phyloP scores from a whole-genome alignment of 64 coral and sea anemone genomes.

The Trachythela sp. region DNA sequence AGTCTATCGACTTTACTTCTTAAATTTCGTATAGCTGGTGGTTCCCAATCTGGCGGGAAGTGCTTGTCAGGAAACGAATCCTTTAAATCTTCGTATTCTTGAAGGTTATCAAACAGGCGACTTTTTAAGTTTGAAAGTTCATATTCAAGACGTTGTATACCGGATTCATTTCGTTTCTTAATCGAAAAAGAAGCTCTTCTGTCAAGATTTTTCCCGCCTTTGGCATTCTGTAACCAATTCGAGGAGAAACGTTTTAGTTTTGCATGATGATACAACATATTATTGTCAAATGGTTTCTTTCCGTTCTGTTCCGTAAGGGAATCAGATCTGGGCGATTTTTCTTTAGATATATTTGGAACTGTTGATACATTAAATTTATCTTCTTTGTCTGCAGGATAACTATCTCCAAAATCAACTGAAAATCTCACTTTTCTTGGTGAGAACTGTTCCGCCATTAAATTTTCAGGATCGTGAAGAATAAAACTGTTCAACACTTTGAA shows the following conservation, averaged over 20 bases:
- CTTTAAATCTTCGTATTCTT: conserved; percentile 14
- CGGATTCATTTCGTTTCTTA: background rate
- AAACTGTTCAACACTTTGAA: background rate
- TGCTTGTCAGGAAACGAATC: background rate
- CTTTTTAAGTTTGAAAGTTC: conserved; percentile 3
- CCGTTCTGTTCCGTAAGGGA: background rate
- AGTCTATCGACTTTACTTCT: background rate
- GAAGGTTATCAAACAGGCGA: background rate
- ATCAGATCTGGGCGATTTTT: background rate
- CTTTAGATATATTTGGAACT: background rate
- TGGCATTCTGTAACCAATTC: background rate
- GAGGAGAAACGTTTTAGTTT: background rate
- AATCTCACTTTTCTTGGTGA: background rate
- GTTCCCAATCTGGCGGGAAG: background rate
- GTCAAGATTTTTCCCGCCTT: background rate
- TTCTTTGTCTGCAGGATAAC: background rate
- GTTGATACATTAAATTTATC: background rate
- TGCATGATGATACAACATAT: background rate
- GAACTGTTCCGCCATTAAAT: background rate
- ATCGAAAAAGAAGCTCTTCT: background rate
- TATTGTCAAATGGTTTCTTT: background rate
- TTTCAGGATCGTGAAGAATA: background rate
- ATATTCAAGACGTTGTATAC: background rate
- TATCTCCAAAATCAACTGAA: background rate
- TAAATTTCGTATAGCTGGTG: background rate